Evolutionary conservation across 1,140 invertebrate species (phyloP).

Genomic region (Neomicropteryx cornuta): DNA sequence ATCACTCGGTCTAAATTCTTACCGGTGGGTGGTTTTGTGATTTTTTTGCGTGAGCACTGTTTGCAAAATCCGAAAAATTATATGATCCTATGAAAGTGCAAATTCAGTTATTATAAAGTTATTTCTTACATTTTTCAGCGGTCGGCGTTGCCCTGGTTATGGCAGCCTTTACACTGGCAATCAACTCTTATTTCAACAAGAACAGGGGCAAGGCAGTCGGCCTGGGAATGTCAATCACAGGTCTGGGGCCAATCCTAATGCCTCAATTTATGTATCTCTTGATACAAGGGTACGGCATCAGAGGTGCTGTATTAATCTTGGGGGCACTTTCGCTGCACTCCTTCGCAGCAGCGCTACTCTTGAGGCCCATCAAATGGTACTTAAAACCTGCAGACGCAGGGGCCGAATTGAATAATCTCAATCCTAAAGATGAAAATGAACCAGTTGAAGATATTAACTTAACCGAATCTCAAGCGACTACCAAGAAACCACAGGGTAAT

Average conservation of each 20-base stretch:
- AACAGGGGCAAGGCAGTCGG: conserved; percentile 39
- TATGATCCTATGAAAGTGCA: too few species aligned
- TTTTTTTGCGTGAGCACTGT: too few species aligned
- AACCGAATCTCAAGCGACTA: not conserved
- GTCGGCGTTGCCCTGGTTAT: conserved; percentile 34
- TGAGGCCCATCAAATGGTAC: conserved; percentile 49
- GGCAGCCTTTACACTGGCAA: conserved; percentile 36
- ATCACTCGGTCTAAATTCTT: too few species aligned
- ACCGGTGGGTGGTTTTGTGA: too few species aligned
- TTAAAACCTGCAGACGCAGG: conserved; percentile 25
- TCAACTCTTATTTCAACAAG: conserved; percentile 42
- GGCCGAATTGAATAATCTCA: conserved; percentile 19
- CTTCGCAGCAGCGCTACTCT: conserved; percentile 37
- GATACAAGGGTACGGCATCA: conserved; percentile 35
- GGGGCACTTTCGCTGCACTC: conserved; percentile 43
- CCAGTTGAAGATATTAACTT: conserved; percentile 12
- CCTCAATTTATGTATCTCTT: conserved; percentile 36
- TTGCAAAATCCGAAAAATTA: too few species aligned
- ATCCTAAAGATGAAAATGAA: not conserved
- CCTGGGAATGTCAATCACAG: conserved; percentile 40
- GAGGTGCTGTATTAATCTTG: conserved; percentile 42
- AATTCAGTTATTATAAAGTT: too few species aligned
- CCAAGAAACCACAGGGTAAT: not conserved
- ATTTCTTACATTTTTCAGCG: too few species aligned
- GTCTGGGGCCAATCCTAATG: conserved; percentile 38